phyloP scores from a whole-genome alignment of 2,888 invertebrate species.

The Thumatha senex region DNA sequence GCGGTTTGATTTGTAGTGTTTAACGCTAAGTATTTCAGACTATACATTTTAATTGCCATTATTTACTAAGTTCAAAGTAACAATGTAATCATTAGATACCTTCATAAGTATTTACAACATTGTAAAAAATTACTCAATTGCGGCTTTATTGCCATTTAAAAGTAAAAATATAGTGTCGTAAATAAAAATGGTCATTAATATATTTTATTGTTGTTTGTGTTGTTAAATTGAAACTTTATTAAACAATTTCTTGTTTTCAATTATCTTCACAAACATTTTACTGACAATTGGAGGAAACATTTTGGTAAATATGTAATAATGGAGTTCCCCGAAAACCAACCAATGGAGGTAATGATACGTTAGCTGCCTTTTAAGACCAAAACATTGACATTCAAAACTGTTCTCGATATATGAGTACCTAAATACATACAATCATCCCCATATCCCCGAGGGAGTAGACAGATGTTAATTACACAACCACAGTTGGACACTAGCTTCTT shows the following conservation, averaged over 20 bases:
- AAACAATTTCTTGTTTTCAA: slow-evolving; percentile 15
- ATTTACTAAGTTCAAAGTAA: background rate
- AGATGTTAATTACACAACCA: too few relatives aligned
- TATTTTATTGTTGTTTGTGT: slow-evolving; percentile 18
- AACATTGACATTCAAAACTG: background rate
- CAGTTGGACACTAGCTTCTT: too few relatives aligned
- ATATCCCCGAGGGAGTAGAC: too few relatives aligned
- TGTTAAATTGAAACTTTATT: slow-evolving; percentile 13
- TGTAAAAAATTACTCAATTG: slow-evolving; percentile 25
- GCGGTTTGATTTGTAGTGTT: too few relatives aligned
- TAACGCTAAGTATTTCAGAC: too few relatives aligned
- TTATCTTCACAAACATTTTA: slow-evolving; percentile 1
- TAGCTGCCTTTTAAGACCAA: background rate
- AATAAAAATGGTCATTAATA: slow-evolving; percentile 24
- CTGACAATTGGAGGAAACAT: background rate
- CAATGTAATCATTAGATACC: background rate
- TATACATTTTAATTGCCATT: too few relatives aligned
- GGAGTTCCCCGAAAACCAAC: background rate
- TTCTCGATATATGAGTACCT: too few relatives aligned
- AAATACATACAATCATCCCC: too few relatives aligned
- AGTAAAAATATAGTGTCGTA: slow-evolving; percentile 21
- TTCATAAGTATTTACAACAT: background rate
- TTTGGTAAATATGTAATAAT: background rate
- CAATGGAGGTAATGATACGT: background rate
- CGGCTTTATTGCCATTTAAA: slow-evolving; percentile 36